These are phyloP conservation scores for Macropis europaea DNA, from an alignment of 2,888 invertebrate species.

Conservation along the genomic window DNA sequence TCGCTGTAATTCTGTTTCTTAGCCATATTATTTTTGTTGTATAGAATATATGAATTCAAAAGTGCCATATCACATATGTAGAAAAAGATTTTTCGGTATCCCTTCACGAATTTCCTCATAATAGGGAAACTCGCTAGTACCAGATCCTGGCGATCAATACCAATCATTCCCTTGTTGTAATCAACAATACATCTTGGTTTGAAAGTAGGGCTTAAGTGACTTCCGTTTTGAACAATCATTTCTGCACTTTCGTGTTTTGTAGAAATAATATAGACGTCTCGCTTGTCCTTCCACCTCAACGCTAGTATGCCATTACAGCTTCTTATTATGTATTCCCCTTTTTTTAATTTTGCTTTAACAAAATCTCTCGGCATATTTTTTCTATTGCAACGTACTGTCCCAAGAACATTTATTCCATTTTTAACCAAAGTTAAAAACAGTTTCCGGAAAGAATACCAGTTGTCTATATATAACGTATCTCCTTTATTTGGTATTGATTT, in stretches of 20 bases:
- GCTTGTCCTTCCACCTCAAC: not conserved
- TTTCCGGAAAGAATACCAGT: too few relatives aligned
- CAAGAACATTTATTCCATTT: not conserved
- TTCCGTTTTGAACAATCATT: not conserved
- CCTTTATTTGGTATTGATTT: too few relatives aligned
- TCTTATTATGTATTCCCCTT: conserved; percentile 8
- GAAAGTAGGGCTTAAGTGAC: not conserved
- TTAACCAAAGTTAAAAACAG: not conserved
- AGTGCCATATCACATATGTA: conserved; percentile 23
- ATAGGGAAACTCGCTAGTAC: conserved; percentile 31
- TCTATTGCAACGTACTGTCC: not conserved
- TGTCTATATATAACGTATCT: too few relatives aligned
- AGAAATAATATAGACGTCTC: not conserved
- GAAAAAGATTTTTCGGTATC: conserved; percentile 19
- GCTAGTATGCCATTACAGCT: not conserved
- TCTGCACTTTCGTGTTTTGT: not conserved
- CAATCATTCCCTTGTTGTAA: conserved; percentile 6
- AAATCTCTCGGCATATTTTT: not conserved
- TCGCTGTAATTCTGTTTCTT: conserved; percentile 21
- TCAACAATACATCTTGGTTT: not conserved
- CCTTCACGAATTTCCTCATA: conserved; percentile 40
- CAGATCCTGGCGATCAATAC: conserved; percentile 21
- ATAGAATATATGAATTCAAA: conserved; percentile 28
- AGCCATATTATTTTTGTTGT: conserved; percentile 12
- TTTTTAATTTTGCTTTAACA: not conserved